Base-by-base conservation (phyloP, 2,888 invertebrate species). In the Anoplius nigerrimus region DNA sequence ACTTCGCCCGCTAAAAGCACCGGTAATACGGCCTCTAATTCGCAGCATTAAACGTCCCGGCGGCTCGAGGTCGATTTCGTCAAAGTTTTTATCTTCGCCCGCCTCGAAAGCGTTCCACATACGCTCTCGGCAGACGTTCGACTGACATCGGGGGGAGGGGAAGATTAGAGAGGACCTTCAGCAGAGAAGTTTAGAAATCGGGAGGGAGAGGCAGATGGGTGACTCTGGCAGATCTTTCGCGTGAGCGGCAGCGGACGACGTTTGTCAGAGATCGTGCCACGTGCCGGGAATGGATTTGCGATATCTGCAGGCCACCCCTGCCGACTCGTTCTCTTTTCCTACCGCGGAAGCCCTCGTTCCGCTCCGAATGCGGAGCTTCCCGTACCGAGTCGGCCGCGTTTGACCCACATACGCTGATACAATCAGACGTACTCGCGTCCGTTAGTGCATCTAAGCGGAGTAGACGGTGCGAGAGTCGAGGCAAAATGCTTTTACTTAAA, bases 401-500 rank as follows among this genome's bases (percentile, higher is more conserved):
- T 85, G 84, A 85, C 86, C 86, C 77, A 86, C 79, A 86, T 86
- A 70, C 75, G 52, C 60, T 76, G 81, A 82, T 85, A 83, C 71
- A 72, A 85, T 86, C 82, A 71, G 57, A 53, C 60, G n/a, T n/a
- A 18, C 16, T 3, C 15, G 48, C 48, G 15, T 48, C n/a, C 20
- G 20, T 8, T 8, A 60, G 61, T 68, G 43, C 66, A 59, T 66
- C 74, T 71, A 68, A 51, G 34, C 11, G 1, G 2, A 6, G 6
- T 1, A 34, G 34, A 6, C 11, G 34, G 4, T 11, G 11, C 11
- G 11, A 34, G 11, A 11, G 11, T 34, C 34, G 11, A 2, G 11
- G 34, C 34, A 51, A 53, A 27, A 55, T 42, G n/a, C 27, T 42
- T 59, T 60, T 71, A 34, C 27, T 27, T 2, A 2, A 6, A 34